Base-by-base conservation (phyloP, 2,113 vertebrate genomes). In the Electrona antarctica region DNA sequence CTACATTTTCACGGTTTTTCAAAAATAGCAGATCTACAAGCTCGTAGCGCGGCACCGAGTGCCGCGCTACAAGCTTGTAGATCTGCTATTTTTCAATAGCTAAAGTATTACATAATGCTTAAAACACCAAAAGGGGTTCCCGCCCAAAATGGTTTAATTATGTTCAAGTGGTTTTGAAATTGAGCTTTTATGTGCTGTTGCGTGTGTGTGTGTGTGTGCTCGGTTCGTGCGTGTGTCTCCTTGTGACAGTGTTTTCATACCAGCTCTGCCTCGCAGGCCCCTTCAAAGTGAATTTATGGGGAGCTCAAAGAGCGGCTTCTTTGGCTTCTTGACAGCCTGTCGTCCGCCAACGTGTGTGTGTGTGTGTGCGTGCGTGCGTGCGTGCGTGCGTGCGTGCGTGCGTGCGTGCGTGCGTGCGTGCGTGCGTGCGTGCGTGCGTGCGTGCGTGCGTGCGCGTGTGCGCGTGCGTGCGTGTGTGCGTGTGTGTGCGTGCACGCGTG, bases 201-300 rank as follows among this genome's bases (percentile, higher is more conserved):
- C 51, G 51, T 60, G 58, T 41, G 58, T 33, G 28, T 11, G 58
- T 60, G 58, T 41, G 8, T 60, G 57, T 29, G 21, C 28, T 2
- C 8, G 57, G 57, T 59, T 2, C 9, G 15, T 59, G 57, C n/a
- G 10, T 56, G 10, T 14, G 54, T 2, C 58, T 54, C 82, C 69
- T 73, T 73, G 57, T 77, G 71, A 82, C 64, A 69, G 48, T 80
- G 60, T 75, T 81, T 73, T 76, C 60, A 78, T 78, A 73, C 76
- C 83, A 74, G 76, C 73, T 68, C 78, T 85, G 80, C 21, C 21
- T 9, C 14, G 74, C 67, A 76, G 78, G 78, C 64, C 79, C 77
- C 72, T 81, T 88, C 78, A 79, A 90, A 89, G 79, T 80, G 58
- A 78, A 85, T 89, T 86, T 80, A 81, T 74, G 76, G 77, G 77